Evolutionary conservation across 2,888 invertebrate genomes (phyloP).

Genomic region (Chymomyza caudatula): DNA sequence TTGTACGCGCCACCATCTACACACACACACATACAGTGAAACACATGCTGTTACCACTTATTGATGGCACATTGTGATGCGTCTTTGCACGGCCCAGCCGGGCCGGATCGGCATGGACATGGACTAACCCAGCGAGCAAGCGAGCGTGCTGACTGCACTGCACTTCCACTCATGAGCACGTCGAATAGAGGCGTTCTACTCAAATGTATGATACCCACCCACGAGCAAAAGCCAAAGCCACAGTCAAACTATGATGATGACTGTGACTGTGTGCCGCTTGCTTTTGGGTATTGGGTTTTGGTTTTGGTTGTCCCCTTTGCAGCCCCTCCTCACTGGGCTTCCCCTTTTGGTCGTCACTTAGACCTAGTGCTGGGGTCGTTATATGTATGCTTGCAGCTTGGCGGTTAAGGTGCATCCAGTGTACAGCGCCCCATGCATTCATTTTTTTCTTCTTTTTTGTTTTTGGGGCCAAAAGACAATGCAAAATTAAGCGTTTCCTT

Average conservation of each 20-base stretch:
- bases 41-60: slow-evolving; percentile 72
- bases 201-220: slow-evolving; percentile 78
- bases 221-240: slow-evolving; percentile 63
- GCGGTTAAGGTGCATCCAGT: slow-evolving; percentile 9
- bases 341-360: too few species aligned
- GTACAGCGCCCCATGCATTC: slow-evolving; percentile 4
- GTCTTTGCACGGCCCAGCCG: slow-evolving; percentile 42
- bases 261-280: slow-evolving; percentile 29
- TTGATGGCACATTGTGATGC: slow-evolving; percentile 70
- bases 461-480: slow-evolving; percentile 64
- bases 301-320: slow-evolving; percentile 4
- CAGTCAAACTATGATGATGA: slow-evolving; percentile 69
- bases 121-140: slow-evolving; percentile 42
- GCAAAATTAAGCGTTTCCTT: slow-evolving; percentile 73
- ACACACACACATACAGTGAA: slow-evolving; percentile 35
- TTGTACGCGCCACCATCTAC: slow-evolving; percentile 41
- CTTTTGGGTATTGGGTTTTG: neutral
- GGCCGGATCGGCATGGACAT: slow-evolving; percentile 10
- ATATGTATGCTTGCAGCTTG: slow-evolving; percentile 9
- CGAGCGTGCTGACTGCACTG: slow-evolving; percentile 29
- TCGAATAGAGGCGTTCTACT: slow-evolving; percentile 76
- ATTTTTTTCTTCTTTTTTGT: slow-evolving; percentile 34
- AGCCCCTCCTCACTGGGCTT: neutral
- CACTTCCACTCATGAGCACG: slow-evolving; percentile 54
- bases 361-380: slow-evolving; percentile 6